phyloP scores from a whole-genome alignment of 2,113 vertebrate species.

The Rhinolophus ferrumequinum region DNA sequence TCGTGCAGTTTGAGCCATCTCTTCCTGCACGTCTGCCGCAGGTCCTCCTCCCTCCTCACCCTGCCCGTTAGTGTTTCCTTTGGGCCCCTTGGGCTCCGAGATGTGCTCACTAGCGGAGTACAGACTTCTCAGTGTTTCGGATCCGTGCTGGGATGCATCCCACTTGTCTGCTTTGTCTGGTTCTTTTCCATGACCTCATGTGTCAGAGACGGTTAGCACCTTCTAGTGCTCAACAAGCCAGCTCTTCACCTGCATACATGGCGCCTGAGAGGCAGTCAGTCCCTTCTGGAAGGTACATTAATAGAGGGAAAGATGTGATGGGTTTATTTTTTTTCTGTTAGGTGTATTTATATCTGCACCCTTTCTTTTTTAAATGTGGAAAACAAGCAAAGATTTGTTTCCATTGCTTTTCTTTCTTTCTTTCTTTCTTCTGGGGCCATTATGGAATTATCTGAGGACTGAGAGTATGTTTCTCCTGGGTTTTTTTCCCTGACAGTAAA shows the following conservation, averaged over 20 bases:
- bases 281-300: background rate
- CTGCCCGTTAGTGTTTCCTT: background rate
- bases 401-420: background rate
- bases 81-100: background rate
- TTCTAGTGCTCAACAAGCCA: background rate
- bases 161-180: background rate
- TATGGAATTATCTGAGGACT: background rate
- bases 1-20: background rate
- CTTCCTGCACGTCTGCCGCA: background rate
- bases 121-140: background rate
- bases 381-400: background rate
- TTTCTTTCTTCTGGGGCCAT: background rate
- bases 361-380: slow-evolving; percentile 39
- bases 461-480: background rate
- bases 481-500: slow-evolving; percentile 1
- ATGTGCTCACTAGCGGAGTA: background rate
- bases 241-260: background rate
- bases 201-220: background rate
- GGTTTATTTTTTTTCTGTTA: background rate
- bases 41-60: background rate
- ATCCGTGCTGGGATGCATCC: background rate
- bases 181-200: background rate
- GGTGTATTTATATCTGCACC: background rate
- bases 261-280: background rate
- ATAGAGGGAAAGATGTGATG: background rate